Evolutionary conservation across 2,113 vertebrate species (phyloP).

Genomic region (Oreochromis spilurus): DNA sequence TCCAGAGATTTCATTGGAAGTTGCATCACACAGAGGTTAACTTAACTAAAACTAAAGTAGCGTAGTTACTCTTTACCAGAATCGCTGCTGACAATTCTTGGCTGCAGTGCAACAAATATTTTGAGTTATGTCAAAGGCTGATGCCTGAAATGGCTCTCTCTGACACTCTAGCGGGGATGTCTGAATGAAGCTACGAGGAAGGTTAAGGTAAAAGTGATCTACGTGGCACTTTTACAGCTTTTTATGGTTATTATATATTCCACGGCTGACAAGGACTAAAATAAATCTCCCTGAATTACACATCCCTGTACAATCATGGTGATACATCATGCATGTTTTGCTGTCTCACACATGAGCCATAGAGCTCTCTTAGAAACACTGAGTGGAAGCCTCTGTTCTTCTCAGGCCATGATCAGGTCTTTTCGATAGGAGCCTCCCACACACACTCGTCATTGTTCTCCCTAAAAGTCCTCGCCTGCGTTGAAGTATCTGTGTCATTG

Average conservation of each 20-base stretch:
- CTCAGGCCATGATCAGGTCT: slow-evolving; percentile 6
- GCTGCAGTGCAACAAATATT: background rate
- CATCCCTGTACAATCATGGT: background rate
- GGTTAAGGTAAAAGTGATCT: background rate
- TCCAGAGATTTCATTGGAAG: background rate
- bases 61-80: background rate
- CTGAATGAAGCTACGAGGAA: background rate
- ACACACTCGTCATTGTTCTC: slow-evolving; percentile 42
- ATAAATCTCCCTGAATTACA: background rate
- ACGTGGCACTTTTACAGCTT: background rate
- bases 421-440: slow-evolving; percentile 48
- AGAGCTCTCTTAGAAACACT: background rate
- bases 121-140: background rate
- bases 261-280: background rate
- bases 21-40: background rate
- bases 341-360: slow-evolving; percentile 7
- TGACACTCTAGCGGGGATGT: background rate
- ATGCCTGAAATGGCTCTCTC: background rate
- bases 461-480: slow-evolving; percentile 36
- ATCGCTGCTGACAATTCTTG: background rate
- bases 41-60: background rate
- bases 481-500: slow-evolving; percentile 58
- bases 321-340: slow-evolving; percentile 17
- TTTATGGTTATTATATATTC: background rate
- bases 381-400: background rate